phyloP scores from a whole-genome alignment of 2,888 invertebrate species.

The Dicyrtoma fusca region DNA sequence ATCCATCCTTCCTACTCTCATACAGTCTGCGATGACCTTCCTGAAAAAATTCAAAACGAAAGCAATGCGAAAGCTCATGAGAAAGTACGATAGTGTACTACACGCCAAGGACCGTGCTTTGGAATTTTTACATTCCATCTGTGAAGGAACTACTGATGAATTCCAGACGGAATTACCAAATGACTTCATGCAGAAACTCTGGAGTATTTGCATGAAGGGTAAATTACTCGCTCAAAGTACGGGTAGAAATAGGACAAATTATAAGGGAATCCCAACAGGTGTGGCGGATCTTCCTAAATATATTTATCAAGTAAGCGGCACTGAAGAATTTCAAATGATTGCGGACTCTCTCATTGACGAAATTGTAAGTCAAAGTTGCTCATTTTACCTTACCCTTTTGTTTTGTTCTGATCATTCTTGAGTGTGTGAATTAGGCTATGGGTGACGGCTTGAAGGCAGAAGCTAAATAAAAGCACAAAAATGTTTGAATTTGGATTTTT shows the following conservation, averaged over 20 bases:
- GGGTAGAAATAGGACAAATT: neutral
- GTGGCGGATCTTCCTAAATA: slow-evolving; percentile 10
- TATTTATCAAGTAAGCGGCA: slow-evolving; percentile 20
- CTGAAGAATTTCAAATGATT: slow-evolving; percentile 27
- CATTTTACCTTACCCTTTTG: too few species aligned
- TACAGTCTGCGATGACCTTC: slow-evolving; percentile 2
- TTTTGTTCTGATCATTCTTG: too few species aligned
- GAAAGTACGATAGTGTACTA: neutral
- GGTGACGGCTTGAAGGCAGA: too few species aligned
- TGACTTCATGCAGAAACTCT: slow-evolving; percentile 43
- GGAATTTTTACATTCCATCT: slow-evolving; percentile 26
- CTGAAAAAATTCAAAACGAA: slow-evolving; percentile 24
- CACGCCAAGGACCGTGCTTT: neutral
- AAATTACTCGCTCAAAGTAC: neutral
- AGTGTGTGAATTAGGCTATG: too few species aligned
- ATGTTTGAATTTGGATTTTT: too few species aligned
- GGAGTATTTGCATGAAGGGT: slow-evolving; percentile 38
- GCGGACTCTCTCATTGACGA: slow-evolving; percentile 16
- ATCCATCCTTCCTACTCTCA: neutral
- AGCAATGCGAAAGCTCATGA: slow-evolving; percentile 23
- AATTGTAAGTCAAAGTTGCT: slow-evolving; percentile 24
- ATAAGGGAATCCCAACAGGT: too few species aligned
- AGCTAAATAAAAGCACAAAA: too few species aligned
- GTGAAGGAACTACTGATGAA: slow-evolving; percentile 25
- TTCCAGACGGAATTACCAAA: slow-evolving; percentile 35